Conservation (phyloP, 1,140 invertebrate genomes). For the Solenopsis fugax region DNA sequence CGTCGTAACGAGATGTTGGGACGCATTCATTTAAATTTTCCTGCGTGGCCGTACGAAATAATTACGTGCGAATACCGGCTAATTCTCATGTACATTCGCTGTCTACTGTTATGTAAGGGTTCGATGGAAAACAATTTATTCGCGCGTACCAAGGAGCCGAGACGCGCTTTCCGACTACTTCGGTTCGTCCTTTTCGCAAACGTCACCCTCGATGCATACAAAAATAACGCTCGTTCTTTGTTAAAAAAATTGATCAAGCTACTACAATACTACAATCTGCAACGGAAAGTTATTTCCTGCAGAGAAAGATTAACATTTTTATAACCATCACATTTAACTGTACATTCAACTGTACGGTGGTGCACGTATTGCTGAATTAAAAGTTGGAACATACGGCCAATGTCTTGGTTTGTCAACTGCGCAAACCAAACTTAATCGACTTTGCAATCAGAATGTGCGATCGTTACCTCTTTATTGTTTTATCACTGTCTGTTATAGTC, state of each 20-base stretch:
- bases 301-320: slow-evolving; percentile 16
- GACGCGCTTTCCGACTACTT: background rate
- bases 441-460: slow-evolving; percentile 5
- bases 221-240: slow-evolving; percentile 47
- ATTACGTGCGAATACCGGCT: slow-evolving; percentile 32
- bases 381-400: background rate
- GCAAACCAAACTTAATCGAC: slow-evolving; percentile 9
- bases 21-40: background rate
- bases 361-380: background rate
- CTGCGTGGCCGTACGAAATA: slow-evolving; percentile 3
- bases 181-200: slow-evolving; percentile 1
- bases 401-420: background rate
- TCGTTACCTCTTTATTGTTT: background rate
- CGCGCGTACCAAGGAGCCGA: background rate
- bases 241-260: slow-evolving; percentile 30
- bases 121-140: slow-evolving; percentile 28
- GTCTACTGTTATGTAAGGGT: slow-evolving; percentile 6
- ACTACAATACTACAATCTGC: background rate
- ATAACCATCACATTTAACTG: slow-evolving; percentile 26
- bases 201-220: slow-evolving; percentile 13
- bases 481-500: slow-evolving; percentile 41
- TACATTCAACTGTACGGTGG: background rate
- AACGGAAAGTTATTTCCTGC: slow-evolving; percentile 19
- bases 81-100: slow-evolving; percentile 28
- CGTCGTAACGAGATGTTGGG: background rate